Percentiles rank a stretch among this genome's conserved stretches.
phyloP scores from a whole-genome alignment of 2,113 vertebrate species.

The Bos indicus region DNA sequence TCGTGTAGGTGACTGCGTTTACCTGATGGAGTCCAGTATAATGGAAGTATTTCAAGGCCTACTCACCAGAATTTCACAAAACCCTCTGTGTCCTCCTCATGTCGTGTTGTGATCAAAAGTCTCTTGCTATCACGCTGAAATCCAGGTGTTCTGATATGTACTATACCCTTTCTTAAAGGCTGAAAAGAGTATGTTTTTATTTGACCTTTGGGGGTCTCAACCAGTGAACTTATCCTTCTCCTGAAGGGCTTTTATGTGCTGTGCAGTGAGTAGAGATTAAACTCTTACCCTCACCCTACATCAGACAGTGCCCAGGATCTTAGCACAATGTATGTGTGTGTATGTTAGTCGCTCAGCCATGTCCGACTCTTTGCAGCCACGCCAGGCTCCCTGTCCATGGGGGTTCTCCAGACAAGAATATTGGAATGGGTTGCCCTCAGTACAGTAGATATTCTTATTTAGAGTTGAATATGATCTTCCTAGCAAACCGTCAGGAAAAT shows the following conservation, averaged over 20 bases:
- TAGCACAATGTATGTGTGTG: neutral
- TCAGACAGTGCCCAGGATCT: neutral
- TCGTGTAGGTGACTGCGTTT: neutral
- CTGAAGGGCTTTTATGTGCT: neutral
- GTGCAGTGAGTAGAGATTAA: neutral
- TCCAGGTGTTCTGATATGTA: neutral
- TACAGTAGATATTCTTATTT: neutral
- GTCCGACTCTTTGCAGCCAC: neutral
- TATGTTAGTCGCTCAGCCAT: neutral
- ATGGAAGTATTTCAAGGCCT: neutral
- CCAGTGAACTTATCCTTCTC: neutral
- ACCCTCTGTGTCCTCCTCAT: neutral
- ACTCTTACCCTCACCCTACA: fast-evolving
- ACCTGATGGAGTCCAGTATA: too few relatives aligned
- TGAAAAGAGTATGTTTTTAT: neutral
- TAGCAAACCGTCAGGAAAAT: neutral
- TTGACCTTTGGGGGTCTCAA: neutral
- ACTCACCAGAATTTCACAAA: neutral
- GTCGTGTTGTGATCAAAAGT: neutral
- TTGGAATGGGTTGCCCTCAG: neutral
- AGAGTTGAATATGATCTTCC: neutral
- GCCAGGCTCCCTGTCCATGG: neutral
- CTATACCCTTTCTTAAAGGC: neutral
- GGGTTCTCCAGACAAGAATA: neutral
- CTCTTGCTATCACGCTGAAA: neutral